Percentiles rank a stretch among this genome's conserved stretches.
phyloP scores from a whole-genome alignment of 2,888 invertebrate species.

The Perizoma affinitatum region DNA sequence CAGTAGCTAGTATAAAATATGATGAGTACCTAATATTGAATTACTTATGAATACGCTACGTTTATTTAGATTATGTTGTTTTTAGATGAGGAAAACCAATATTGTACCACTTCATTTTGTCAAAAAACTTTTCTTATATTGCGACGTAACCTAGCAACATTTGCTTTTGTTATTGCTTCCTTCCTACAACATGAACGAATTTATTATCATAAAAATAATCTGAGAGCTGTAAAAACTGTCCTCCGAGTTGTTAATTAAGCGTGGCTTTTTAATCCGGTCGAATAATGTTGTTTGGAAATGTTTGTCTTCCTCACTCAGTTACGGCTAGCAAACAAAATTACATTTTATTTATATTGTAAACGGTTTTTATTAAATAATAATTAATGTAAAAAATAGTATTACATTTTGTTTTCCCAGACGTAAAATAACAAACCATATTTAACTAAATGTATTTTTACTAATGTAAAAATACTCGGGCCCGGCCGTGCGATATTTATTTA shows the following conservation, averaged over 20 bases:
- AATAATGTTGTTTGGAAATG: slow-evolving; percentile 24
- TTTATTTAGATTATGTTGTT: too few relatives aligned
- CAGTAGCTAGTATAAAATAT: too few relatives aligned
- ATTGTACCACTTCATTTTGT: too few relatives aligned
- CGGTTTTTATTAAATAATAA: too few relatives aligned
- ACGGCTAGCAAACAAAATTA: slow-evolving; percentile 18
- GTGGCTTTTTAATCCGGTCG: slow-evolving; percentile 7
- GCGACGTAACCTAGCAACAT: too few relatives aligned
- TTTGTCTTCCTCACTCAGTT: slow-evolving; percentile 11
- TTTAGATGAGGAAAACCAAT: too few relatives aligned
- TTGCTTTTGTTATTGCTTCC: not conserved
- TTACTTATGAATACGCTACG: too few relatives aligned
- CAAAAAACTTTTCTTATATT: too few relatives aligned
- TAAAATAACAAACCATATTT: slow-evolving; percentile 18
- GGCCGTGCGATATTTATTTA: slow-evolving; percentile 1
- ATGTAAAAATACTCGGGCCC: slow-evolving; percentile 22
- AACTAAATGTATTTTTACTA: slow-evolving; percentile 1
- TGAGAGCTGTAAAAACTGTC: slow-evolving; percentile 25
- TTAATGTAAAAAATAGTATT: slow-evolving; percentile 23
- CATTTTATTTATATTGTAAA: slow-evolving; percentile 23
- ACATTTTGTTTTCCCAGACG: slow-evolving; percentile 20
- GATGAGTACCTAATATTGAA: too few relatives aligned
- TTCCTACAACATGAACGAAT: not conserved
- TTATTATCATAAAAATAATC: slow-evolving; percentile 13
- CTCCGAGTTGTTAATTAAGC: slow-evolving; percentile 18